Base-by-base conservation (phyloP, 2,888 invertebrate species). In the Norana najaformis region DNA sequence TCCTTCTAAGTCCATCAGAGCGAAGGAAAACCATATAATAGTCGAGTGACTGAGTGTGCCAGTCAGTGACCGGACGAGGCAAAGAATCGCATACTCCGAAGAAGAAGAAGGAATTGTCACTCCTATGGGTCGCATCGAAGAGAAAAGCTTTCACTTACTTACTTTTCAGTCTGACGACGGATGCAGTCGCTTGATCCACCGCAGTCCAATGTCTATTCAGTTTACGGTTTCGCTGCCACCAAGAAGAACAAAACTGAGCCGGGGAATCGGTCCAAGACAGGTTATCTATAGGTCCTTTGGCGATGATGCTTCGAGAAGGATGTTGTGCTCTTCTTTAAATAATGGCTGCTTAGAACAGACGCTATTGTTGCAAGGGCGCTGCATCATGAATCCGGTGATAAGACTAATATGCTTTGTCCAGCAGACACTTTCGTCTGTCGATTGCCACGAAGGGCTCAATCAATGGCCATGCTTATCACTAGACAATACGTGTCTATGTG, bases 291-390 rank as follows among this genome's bases (percentile, higher is more conserved):
- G 69, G 69, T 69, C 69, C 69, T 69, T 11, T 5, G 69, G 69
- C 69, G 69, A n/a, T 69, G 30, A n/a, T n/a, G 8, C 11, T 69
- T n/a, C 69, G 4, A 69, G 69, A 69, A 30, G 69, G n/a, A n/a
- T 69, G 69, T 8, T 0, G 30, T 0, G 8, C n/a, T 69, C 69
- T n/a, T 69, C 69, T 69, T 30, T 69, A 69, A 69, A n/a, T n/a
- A 69, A 69, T 69, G 69, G 69, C 69, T 69, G 69, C 69, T n/a
- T n/a, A 69, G 69, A 69, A 69, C 69, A 69, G 13, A n/a, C 69
- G n/a, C 69, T 69, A 69, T 30, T 69, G 69, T 30, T 53, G 69
- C 69, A 30, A 16, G 69, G 16, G n/a, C 16, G 8, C 69, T 69
- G n/a, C 11, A 69, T 69, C 0, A n/a, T n/a, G n/a, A 8, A 8